A percentile compares a stretch with the other conserved stretches of the same genome.
phyloP scores from a whole-genome alignment of 2,797 vertebrate species.

The Sebastolobus alascanus region DNA sequence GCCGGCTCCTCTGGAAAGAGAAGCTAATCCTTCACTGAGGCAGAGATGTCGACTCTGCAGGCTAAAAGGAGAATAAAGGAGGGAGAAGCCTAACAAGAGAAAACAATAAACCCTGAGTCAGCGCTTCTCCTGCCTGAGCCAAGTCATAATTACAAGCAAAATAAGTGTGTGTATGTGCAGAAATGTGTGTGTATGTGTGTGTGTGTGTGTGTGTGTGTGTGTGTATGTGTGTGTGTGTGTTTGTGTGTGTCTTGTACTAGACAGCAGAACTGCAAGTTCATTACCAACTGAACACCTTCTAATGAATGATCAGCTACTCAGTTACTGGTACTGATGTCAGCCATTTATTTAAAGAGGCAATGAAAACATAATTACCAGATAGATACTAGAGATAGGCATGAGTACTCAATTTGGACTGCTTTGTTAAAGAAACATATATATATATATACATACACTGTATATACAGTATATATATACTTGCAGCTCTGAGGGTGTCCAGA shows the following conservation, averaged over 20 bases:
- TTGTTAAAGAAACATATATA: too few relatives aligned
- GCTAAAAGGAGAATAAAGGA: conserved; percentile 13
- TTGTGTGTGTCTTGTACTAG: too few relatives aligned
- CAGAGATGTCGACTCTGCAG: conserved; percentile 47
- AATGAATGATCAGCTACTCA: background rate
- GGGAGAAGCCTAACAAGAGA: conserved; percentile 3
- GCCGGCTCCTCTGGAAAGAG: conserved; percentile 6
- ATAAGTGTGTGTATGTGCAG: background rate
- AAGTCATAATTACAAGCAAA: conserved; percentile 24
- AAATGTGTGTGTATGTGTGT: too few relatives aligned
- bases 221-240: too few relatives aligned
- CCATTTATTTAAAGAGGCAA: background rate
- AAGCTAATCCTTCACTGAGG: conserved; percentile 32
- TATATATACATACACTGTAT: background rate
- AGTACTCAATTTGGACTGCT: too few relatives aligned
- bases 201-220: background rate
- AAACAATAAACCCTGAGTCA: conserved; percentile 43
- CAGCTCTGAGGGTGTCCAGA: background rate
- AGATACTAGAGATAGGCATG: too few relatives aligned
- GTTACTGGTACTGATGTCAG: background rate
- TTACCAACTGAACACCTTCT: background rate
- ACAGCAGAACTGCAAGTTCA: background rate
- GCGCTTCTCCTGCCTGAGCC: conserved; percentile 26
- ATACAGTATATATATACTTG: too few relatives aligned
- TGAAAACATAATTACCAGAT: background rate